These are phyloP conservation scores for Penelope pileata DNA, from an alignment of 2,113 vertebrate species.

Conservation along the genomic window DNA sequence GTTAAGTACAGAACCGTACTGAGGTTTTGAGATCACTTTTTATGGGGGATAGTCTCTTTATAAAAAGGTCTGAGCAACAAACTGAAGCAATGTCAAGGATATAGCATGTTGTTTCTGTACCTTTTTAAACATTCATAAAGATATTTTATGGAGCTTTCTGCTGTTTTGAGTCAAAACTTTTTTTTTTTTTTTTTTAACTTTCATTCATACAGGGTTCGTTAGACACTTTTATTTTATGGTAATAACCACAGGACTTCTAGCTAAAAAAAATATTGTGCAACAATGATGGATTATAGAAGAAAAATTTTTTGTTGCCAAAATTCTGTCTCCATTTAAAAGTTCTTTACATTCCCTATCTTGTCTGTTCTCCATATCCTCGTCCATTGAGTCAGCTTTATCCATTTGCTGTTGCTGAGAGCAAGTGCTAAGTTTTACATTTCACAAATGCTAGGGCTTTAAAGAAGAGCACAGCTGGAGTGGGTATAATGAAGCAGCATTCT, in stretches of 20 bases:
- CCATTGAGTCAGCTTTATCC: neutral
- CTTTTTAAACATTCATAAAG: neutral
- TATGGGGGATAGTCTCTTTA: neutral
- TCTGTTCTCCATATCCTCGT: neutral
- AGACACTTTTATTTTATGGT: neutral
- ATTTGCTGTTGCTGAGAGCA: neutral
- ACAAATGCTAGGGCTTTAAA: conserved; percentile 19
- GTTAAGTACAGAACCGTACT: neutral
- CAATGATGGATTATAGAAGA: neutral
- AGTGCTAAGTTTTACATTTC: conserved; percentile 19
- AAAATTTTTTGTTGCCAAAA: neutral
- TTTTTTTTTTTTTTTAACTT: neutral
- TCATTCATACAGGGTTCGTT: neutral
- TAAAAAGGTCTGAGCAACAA: neutral
- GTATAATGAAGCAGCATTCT: conserved; percentile 36
- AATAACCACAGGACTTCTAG: neutral
- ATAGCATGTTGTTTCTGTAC: neutral
- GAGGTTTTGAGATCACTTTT: neutral
- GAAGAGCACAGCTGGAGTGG: conserved; percentile 64
- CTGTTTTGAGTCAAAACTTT: neutral
- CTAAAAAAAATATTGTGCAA: neutral
- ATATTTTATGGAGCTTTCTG: neutral
- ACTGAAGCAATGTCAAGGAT: neutral
- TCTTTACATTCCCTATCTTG: neutral
- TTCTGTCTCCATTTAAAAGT: neutral